Evolutionary conservation across 2,113 vertebrate genomes (phyloP).

Genomic region (Stigmatopora argus): DNA sequence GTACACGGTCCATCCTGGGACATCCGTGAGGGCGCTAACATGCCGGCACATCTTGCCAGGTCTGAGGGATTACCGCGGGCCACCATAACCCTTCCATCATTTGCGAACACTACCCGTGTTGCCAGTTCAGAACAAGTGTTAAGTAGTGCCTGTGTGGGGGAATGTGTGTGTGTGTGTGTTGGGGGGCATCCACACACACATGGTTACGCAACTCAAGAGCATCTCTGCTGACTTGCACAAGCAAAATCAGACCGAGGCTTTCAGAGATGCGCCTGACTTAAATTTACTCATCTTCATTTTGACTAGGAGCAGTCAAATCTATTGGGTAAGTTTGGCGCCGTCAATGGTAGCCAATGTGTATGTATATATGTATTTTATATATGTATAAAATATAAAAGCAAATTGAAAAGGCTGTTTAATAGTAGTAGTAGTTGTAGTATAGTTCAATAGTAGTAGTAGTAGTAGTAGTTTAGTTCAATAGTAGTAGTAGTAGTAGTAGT

Average conservation of each 20-base stretch:
- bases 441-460: too few relatives aligned
- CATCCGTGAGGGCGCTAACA: constrained; percentile 32
- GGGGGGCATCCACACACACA: constrained; percentile 31
- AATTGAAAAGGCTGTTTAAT: too few relatives aligned
- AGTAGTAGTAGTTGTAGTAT: too few relatives aligned
- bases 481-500: too few relatives aligned
- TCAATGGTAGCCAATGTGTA: too few relatives aligned
- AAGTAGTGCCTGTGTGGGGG: constrained; percentile 24
- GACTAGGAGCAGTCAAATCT: too few relatives aligned
- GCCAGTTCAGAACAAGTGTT: constrained; percentile 50
- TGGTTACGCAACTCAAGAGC: constrained; percentile 52
- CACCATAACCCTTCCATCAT: constrained; percentile 17
- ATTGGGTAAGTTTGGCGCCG: too few relatives aligned
- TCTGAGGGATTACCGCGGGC: constrained; percentile 54
- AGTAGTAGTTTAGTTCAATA: too few relatives aligned
- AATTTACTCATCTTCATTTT: too few relatives aligned
- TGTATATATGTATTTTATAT: too few relatives aligned
- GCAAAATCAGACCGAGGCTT: constrained; percentile 27
- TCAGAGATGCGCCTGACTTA: background rate
- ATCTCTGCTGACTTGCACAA: constrained; percentile 57
- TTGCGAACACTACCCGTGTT: constrained; percentile 49
- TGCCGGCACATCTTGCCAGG: constrained; percentile 41
- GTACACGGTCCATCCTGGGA: constrained; percentile 33
- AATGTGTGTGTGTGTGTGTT: background rate
- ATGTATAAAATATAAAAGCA: too few relatives aligned